Evolutionary conservation across 2,113 vertebrate genomes (phyloP), one percentile per base, ranked within the genome.

Genomic region (Gila orcuttii): DNA sequence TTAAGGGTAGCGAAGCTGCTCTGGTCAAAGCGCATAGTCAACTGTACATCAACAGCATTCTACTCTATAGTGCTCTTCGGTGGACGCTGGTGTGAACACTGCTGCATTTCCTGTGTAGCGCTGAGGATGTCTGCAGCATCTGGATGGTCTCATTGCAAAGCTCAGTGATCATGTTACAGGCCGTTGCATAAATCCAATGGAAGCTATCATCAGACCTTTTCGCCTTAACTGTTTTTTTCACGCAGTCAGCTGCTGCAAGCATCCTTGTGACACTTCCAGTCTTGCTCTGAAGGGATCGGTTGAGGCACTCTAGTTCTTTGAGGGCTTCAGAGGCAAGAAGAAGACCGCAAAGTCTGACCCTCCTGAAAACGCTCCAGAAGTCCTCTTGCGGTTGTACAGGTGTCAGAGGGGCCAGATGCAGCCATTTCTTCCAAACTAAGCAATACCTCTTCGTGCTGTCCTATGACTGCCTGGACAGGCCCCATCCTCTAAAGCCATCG

Each of bases 401-500:
- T 76, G 31, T 50, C 74, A 42, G 39, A 50, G 74, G 42, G 50
- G 17, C 39, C 15, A 42, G 74, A 76, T 50, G 6, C 21, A 76
- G 74, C 74, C 21, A 76, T 76, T 76, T 76, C 42, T 50, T 47
- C 42, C 39, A 76, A 42, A 76, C 74, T 50, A 13, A 39, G 73
- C 73, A 76, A 76, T 45, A 45, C 73, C 39, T 76, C 28, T 45
- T 75, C 73, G 47, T 50, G 4, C 13, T 50, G 47, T 50, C 21
- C 8, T 25, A 76, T 47, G 10, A 50, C 36, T 76, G 73, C 33
- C 28, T 39, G 33, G 12, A 76, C n/a, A 6, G 73, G 5, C 39
- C n/a, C 9, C 45, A 76, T 23, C 1, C 21, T 76, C 33, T 45
- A 10, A 76, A 76, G 33, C 33, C 7, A 47, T 21, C 1, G 8